These are phyloP conservation scores for Ivindomyrus marchei DNA, from an alignment of 2,113 vertebrate genomes.

Conservation along the genomic window DNA sequence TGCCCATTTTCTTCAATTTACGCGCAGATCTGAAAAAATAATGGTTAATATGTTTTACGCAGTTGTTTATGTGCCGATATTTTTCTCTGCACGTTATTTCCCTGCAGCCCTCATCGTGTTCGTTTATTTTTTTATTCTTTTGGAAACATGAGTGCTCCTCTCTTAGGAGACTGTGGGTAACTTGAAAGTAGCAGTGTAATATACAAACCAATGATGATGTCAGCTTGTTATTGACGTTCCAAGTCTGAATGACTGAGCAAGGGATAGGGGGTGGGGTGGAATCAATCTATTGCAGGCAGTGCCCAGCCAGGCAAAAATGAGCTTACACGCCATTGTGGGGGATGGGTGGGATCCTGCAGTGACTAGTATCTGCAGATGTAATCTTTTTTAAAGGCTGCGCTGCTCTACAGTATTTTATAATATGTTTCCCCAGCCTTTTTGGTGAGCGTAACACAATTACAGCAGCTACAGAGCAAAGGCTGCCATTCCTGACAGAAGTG, in stretches of 20 bases:
- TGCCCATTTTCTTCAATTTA: not conserved
- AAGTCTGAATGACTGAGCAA: slow-evolving; percentile 85
- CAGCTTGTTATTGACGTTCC: slow-evolving; percentile 87
- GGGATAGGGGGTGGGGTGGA: slow-evolving; percentile 70
- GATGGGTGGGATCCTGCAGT: slow-evolving; percentile 61
- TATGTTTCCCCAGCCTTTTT: not conserved
- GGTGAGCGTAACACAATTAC: slow-evolving; percentile 9
- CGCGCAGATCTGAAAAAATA: not conserved
- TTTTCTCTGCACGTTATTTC: not conserved
- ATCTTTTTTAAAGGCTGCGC: slow-evolving; percentile 17
- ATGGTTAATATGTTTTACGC: not conserved
- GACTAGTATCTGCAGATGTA: slow-evolving; percentile 46
- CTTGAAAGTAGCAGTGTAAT: slow-evolving; percentile 67
- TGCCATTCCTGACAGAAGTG: not conserved
- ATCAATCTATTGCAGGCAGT: slow-evolving; percentile 66
- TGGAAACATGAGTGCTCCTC: slow-evolving; percentile 48
- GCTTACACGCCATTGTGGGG: slow-evolving; percentile 53
- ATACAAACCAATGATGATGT: slow-evolving; percentile 79
- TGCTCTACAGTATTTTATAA: slow-evolving; percentile 18
- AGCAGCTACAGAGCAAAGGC: not conserved
- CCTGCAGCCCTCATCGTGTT: slow-evolving; percentile 22
- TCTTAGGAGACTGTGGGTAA: slow-evolving; percentile 56
- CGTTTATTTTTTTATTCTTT: slow-evolving; percentile 2
- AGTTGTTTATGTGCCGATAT: not conserved
- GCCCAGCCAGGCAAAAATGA: slow-evolving; percentile 73